phyloP scores from a whole-genome alignment of 2,113 vertebrate species.

The Pelecanus crispus region DNA sequence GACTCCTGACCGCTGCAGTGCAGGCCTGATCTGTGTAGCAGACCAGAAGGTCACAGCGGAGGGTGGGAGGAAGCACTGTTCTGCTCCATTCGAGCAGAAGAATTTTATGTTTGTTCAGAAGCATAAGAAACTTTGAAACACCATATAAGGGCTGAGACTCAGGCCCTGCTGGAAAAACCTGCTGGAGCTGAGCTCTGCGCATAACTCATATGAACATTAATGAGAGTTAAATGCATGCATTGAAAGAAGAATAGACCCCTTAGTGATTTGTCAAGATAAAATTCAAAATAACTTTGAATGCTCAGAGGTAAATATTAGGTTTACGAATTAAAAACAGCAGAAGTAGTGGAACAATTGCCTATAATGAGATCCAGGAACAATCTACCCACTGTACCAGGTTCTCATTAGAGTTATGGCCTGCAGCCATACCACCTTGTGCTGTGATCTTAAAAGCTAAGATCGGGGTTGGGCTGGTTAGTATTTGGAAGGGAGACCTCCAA shows the following conservation, averaged over 20 bases:
- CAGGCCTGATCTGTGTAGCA: background rate
- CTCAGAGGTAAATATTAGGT: slow-evolving; percentile 54
- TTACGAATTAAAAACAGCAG: slow-evolving; percentile 51
- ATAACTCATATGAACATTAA: slow-evolving; percentile 42
- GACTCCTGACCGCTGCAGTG: background rate
- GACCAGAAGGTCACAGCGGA: slow-evolving; percentile 10
- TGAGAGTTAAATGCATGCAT: slow-evolving; percentile 32
- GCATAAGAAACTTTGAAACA: slow-evolving; percentile 19
- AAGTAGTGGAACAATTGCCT: slow-evolving; percentile 41
- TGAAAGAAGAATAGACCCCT: slow-evolving; percentile 49
- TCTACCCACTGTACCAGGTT: slow-evolving; percentile 59
- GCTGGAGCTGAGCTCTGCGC: background rate
- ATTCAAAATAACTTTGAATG: slow-evolving; percentile 63
- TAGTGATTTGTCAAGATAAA: slow-evolving; percentile 60
- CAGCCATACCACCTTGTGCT: slow-evolving; percentile 61
- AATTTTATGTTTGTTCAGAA: slow-evolving; percentile 46
- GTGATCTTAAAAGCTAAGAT: slow-evolving; percentile 39
- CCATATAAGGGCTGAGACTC: slow-evolving; percentile 31
- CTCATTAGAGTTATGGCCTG: slow-evolving; percentile 63
- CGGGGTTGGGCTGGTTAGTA: slow-evolving; percentile 24
- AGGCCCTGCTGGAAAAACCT: slow-evolving; percentile 18
- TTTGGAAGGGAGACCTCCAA: slow-evolving; percentile 54
- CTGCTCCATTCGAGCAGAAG: slow-evolving; percentile 34
- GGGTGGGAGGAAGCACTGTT: slow-evolving; percentile 12
- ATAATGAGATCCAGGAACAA: slow-evolving; percentile 66